phyloP scores from a whole-genome alignment of 2,888 invertebrate genomes.

The Aspidiotus rigidus region DNA sequence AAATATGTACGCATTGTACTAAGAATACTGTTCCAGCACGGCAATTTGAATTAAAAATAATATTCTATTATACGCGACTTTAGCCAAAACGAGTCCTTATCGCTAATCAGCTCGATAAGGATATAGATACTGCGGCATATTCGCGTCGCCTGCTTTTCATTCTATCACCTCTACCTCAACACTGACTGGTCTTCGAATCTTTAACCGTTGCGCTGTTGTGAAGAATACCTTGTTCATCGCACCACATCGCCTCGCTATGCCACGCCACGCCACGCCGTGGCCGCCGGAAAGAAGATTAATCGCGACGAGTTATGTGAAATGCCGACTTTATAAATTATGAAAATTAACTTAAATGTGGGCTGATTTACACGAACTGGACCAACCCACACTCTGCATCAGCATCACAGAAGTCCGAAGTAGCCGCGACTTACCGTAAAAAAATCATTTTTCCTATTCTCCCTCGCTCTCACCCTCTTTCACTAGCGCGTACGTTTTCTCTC shows the following conservation, averaged over 20 bases:
- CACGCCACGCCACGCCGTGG: not conserved
- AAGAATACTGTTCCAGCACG: too few species aligned
- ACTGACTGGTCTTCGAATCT: too few species aligned
- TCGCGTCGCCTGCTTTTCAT: too few species aligned
- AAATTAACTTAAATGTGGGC: constrained; percentile 18
- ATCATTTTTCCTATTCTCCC: not conserved
- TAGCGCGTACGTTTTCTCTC: not conserved
- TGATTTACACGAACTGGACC: constrained; percentile 14
- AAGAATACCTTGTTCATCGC: not conserved
- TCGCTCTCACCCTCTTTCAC: not conserved
- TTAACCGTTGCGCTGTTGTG: too few species aligned
- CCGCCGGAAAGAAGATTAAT: constrained; percentile 9
- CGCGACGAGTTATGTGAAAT: constrained; percentile 13
- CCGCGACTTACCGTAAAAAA: not conserved
- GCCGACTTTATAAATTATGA: constrained; percentile 17
- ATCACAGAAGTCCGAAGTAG: constrained; percentile 18
- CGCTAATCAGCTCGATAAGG: too few species aligned
- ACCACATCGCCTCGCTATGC: not conserved
- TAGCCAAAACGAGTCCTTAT: too few species aligned
- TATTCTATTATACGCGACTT: too few species aligned
- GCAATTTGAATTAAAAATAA: too few species aligned
- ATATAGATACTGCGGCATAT: too few species aligned
- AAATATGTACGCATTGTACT: too few species aligned
- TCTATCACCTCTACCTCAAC: too few species aligned
- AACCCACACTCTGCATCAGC: constrained; percentile 17